phyloP scores from a whole-genome alignment of 1,140 invertebrate species.

The Euwallacea fornicatus region DNA sequence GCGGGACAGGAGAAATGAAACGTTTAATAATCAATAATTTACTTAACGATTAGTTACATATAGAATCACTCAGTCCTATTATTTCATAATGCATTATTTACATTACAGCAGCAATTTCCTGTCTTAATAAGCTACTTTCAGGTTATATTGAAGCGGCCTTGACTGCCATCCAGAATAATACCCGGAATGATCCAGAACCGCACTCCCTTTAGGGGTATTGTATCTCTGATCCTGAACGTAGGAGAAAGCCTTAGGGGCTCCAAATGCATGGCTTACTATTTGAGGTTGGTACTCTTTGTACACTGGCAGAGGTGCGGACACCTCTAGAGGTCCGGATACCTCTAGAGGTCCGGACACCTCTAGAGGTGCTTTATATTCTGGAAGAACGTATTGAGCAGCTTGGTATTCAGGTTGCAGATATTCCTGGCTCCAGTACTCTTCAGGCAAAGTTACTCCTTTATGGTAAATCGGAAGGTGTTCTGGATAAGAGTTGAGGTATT shows the following conservation, averaged over 20 bases:
- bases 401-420: slow-evolving; percentile 11
- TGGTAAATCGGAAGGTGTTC: neutral
- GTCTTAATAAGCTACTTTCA: slow-evolving; percentile 12
- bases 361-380: slow-evolving; percentile 13
- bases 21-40: too few relatives aligned
- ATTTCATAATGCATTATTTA: too few relatives aligned
- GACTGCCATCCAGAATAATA: neutral
- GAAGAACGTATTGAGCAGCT: slow-evolving; percentile 7
- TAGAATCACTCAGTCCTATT: too few relatives aligned
- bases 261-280: neutral
- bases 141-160: slow-evolving; percentile 11
- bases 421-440: slow-evolving; percentile 13
- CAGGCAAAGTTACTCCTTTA: neutral
- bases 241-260: slow-evolving; percentile 4
- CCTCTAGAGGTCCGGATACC: too few relatives aligned
- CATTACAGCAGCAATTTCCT: neutral
- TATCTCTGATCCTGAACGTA: slow-evolving; percentile 23
- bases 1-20: too few relatives aligned
- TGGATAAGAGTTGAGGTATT: neutral
- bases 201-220: slow-evolving; percentile 17
- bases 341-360: too few relatives aligned
- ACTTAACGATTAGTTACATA: too few relatives aligned
- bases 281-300: slow-evolving; percentile 8
- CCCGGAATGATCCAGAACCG: neutral
- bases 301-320: neutral